Evolutionary conservation across 2,113 vertebrate species (phyloP).

Genomic region (Perca flavescens): DNA sequence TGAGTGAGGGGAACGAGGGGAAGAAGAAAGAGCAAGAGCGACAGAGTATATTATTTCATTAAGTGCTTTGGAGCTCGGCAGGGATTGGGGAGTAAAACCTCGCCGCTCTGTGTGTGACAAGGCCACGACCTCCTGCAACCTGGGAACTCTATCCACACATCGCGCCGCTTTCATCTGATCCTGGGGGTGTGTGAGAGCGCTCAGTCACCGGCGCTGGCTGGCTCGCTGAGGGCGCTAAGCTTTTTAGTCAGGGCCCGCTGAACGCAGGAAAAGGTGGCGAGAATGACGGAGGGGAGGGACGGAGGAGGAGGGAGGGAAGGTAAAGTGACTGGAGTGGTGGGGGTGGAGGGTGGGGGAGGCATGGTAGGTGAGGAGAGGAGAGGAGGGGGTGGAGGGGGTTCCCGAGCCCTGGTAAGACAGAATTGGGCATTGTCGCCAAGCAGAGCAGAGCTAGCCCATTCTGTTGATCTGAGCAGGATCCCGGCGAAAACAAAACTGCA

Average conservation of each 20-base stretch:
- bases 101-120: slow-evolving; percentile 92
- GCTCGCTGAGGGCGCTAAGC: slow-evolving; percentile 84
- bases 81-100: slow-evolving; percentile 91
- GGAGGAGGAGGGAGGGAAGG: slow-evolving; percentile 60
- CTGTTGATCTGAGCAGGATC: slow-evolving; percentile 99
- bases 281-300: slow-evolving; percentile 57
- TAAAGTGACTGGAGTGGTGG: slow-evolving; percentile 55
- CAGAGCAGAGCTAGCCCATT: slow-evolving; percentile 82
- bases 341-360: slow-evolving; percentile 2
- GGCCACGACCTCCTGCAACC: slow-evolving; percentile 94
- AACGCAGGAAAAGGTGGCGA: slow-evolving; percentile 64
- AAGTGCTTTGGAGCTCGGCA: slow-evolving; percentile 90
- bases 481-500: slow-evolving; percentile 99
- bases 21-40: slow-evolving; percentile 71
- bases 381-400: too few relatives aligned
- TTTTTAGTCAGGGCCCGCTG: slow-evolving; percentile 75
- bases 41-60: slow-evolving; percentile 96
- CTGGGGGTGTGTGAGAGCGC: slow-evolving; percentile 81
- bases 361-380: slow-evolving; percentile 50
- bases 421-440: slow-evolving; percentile 92
- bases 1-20: slow-evolving; percentile 58
- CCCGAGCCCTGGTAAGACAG: slow-evolving; percentile 86
- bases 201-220: slow-evolving; percentile 79
- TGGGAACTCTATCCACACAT: slow-evolving; percentile 82
- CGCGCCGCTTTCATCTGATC: slow-evolving; percentile 65